phyloP scores from a whole-genome alignment of 92 coral and sea anemone genomes.

The Parazoanthus darwini region DNA sequence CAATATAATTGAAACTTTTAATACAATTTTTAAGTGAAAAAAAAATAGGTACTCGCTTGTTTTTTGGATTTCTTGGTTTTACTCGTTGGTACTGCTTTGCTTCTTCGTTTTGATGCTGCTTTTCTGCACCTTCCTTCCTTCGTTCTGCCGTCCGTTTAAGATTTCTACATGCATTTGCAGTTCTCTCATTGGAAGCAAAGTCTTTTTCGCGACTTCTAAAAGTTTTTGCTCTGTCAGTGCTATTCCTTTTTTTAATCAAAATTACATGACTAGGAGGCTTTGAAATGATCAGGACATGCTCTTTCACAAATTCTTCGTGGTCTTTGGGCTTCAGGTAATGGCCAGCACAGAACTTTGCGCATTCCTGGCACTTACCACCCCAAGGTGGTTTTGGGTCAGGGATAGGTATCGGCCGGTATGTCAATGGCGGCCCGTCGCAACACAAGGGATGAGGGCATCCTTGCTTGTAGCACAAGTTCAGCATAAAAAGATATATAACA shows the following conservation, averaged over 20 bases:
- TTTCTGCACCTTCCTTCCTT: constrained; percentile 48
- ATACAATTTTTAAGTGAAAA: constrained; percentile 1
- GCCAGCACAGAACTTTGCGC: constrained; percentile 42
- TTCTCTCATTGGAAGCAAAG: constrained; percentile 47
- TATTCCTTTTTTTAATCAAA: neutral
- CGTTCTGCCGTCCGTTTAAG: constrained; percentile 22
- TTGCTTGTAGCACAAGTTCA: constrained; percentile 45
- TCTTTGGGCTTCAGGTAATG: constrained; percentile 45
- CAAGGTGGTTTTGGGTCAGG: constrained; percentile 56
- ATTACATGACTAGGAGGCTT: constrained; percentile 44
- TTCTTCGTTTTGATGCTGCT: constrained; percentile 41
- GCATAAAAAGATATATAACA: constrained; percentile 52
- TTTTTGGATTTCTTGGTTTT: constrained; percentile 35
- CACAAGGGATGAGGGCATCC: constrained; percentile 60
- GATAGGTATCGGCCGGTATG: constrained; percentile 56
- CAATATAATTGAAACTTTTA: constrained; percentile 1
- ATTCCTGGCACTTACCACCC: constrained; percentile 47
- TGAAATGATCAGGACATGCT: neutral
- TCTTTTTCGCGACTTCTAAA: no score
- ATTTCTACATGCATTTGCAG: constrained; percentile 49
- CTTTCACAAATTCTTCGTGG: constrained; percentile 6
- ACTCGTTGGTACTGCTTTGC: constrained; percentile 37
- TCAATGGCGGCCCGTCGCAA: constrained; percentile 45
- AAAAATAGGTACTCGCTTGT: constrained; percentile 25
- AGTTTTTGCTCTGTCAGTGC: no score